Evolutionary conservation across 2,113 vertebrate genomes (phyloP), one percentile per base, ranked within the genome.

Genomic region (Pseudopodoces humilis): DNA sequence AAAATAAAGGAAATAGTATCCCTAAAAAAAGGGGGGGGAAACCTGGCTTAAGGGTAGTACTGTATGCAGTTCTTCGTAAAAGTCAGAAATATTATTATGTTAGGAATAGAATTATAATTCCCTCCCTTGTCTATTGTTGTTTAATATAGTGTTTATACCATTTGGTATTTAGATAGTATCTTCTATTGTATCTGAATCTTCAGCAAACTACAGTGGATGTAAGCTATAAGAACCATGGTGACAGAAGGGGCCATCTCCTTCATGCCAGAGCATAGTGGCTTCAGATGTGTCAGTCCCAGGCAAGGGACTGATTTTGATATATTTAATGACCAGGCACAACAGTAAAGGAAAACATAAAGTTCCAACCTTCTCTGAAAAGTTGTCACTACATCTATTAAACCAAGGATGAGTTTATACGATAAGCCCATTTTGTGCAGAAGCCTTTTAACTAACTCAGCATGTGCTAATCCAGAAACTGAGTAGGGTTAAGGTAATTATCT

Each of bases 231-330:
- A 79, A 75, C 18, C 6, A 28, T 9, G 2, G 35, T 39, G 20
- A 44, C 10, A 68, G 60, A 79, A 87, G n/a, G n/a, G 11, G n/a
- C 13, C 18, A 33, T 16, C 20, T 63, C 39, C 30, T 75, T 59
- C 1, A 4, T 31, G 50, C 4, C 1, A 1, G 31, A 37, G 17
- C 3, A 8, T 4, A 35, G 23, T 10, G 27, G 13, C n/a, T 56
- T 67, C 46, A 46, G 8, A 24, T 35, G 1, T 10, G 11, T 35
- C 43, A 83, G 15, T 39, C 11, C 20, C 10, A 58, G 49, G 23
- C 16, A 82, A 49, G 10, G 4, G 28, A 24, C 13, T 30, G 17
- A 22, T 75, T 84, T 69, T 52, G 31, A 65, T 72, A 41, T 68
- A 24, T 33, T 52, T 52, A 64, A 52, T 71, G 21, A 44, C 7